A percentile compares a stretch with the other conserved stretches of the same genome.
Evolutionary conservation across 2,888 invertebrate genomes (phyloP).

Genomic region (Malthinus flaveolus): DNA sequence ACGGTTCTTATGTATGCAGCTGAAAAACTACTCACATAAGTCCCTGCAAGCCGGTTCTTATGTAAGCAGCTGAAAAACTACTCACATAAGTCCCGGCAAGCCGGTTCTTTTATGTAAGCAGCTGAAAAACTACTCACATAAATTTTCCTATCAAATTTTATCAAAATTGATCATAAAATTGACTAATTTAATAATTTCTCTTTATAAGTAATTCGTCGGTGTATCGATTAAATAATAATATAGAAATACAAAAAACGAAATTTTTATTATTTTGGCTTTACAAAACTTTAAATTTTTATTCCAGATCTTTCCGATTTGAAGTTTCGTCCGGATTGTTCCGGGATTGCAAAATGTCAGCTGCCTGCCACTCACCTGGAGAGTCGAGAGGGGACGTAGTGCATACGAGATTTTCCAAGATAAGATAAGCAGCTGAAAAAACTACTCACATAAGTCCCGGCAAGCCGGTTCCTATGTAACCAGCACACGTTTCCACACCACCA

Average conservation of each 20-base stretch:
- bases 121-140: too few species aligned
- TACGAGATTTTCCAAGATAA: conserved; percentile 35
- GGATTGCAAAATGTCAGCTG: conserved; percentile 37
- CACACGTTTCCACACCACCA: too few species aligned
- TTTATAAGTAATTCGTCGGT: background rate
- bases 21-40: too few species aligned
- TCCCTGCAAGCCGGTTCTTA: too few species aligned
- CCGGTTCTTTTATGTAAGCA: too few species aligned
- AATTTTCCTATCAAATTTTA: background rate
- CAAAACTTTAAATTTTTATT: conserved; percentile 14
- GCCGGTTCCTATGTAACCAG: too few species aligned
- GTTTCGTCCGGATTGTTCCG: conserved; percentile 36
- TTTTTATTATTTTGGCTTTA: conserved; percentile 9
- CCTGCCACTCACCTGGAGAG: conserved; percentile 36
- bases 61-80: too few species aligned
- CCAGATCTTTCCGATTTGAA: conserved; percentile 31
- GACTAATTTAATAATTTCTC: background rate
- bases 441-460: too few species aligned
- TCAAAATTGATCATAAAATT: background rate
- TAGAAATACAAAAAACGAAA: background rate
- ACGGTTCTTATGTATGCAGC: too few species aligned
- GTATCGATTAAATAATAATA: background rate
- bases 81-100: too few species aligned
- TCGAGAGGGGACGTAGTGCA: conserved; percentile 33
- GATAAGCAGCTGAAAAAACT: too few species aligned